phyloP scores from a whole-genome alignment of 2,113 vertebrate species.

The Prochilodus magdalenae region DNA sequence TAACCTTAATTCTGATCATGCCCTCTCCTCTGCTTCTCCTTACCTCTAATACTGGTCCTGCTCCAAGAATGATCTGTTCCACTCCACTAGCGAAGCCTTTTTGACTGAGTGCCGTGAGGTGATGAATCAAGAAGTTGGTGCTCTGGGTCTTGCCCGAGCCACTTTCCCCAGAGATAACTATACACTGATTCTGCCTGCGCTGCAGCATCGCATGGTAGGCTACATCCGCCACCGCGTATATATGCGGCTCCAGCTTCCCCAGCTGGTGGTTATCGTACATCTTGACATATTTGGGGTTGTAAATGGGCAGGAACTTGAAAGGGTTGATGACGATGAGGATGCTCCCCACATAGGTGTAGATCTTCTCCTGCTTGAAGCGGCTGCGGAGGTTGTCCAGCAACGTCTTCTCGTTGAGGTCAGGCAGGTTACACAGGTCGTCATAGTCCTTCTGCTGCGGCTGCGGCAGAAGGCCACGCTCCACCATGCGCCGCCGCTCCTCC shows the following conservation, averaged over 20 bases:
- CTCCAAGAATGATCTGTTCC: conserved; percentile 98
- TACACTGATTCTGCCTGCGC: conserved; percentile 93
- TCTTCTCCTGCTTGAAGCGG: conserved; percentile 96
- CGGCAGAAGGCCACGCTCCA: conserved; percentile 93
- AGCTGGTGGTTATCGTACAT: conserved; percentile 98
- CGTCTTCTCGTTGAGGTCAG: conserved; percentile 92
- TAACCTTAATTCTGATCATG: neutral
- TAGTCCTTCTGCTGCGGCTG: conserved; percentile 91
- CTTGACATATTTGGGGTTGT: conserved; percentile 99
- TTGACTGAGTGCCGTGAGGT: conserved; percentile 97
- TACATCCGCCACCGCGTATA: conserved; percentile 96
- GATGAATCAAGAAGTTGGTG: conserved; percentile 99
- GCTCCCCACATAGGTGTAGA: conserved; percentile 97
- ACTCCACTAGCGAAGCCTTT: conserved; percentile 98
- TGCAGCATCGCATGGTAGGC: conserved; percentile 98
- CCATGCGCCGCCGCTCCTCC: conserved; percentile 90
- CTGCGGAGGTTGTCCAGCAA: conserved; percentile 95
- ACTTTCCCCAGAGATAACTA: conserved; percentile 97
- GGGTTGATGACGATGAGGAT: conserved; percentile 98
- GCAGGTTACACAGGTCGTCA: conserved; percentile 90
- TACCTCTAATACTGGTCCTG: conserved; percentile 98
- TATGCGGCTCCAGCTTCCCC: conserved; percentile 94
- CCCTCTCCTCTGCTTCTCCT: conserved; percentile 67
- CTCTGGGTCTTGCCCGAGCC: conserved; percentile 98
- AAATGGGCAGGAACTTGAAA: conserved; percentile 98